phyloP scores from a whole-genome alignment of 2,888 invertebrate genomes.

The Caenorhabditis sp. region DNA sequence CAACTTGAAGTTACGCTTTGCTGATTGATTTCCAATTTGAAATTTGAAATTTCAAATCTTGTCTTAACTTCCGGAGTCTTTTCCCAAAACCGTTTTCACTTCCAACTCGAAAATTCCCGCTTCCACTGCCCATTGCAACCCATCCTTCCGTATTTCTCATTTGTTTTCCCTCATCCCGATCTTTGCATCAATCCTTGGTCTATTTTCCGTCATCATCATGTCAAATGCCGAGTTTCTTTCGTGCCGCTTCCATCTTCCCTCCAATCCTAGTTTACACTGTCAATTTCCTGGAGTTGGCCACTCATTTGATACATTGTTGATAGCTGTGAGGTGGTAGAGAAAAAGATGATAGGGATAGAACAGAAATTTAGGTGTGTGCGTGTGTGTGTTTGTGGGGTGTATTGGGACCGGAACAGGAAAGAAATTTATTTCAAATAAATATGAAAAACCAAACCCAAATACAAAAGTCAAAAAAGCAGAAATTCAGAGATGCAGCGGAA shows the following conservation, averaged over 20 bases:
- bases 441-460: too few relatives aligned
- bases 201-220: not conserved
- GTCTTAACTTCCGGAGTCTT: not conserved
- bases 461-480: not conserved
- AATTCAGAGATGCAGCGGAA: not conserved
- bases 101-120: too few relatives aligned
- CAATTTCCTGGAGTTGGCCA: conserved; percentile 4
- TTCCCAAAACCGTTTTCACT: not conserved
- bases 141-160: not conserved
- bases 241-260: not conserved
- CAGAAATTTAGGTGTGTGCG: not conserved
- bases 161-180: not conserved
- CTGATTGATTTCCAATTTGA: too few relatives aligned
- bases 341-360: conserved; percentile 27
- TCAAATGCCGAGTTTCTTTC: conserved; percentile 17
- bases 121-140: too few relatives aligned
- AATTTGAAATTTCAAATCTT: too few relatives aligned
- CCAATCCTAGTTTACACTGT: conserved; percentile 46
- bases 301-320: conserved; percentile 56
- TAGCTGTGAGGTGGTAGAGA: conserved; percentile 25
- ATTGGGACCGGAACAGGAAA: conserved; percentile 13
- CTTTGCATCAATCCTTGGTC: conserved; percentile 9
- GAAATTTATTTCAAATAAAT: not conserved
- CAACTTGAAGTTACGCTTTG: too few relatives aligned
- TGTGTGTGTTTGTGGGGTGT: too few relatives aligned